A percentile compares a stretch with the other conserved stretches of the same genome.
Evolutionary conservation across 2,888 invertebrate species (phyloP).

Genomic region (Temnothorax ravouxi): DNA sequence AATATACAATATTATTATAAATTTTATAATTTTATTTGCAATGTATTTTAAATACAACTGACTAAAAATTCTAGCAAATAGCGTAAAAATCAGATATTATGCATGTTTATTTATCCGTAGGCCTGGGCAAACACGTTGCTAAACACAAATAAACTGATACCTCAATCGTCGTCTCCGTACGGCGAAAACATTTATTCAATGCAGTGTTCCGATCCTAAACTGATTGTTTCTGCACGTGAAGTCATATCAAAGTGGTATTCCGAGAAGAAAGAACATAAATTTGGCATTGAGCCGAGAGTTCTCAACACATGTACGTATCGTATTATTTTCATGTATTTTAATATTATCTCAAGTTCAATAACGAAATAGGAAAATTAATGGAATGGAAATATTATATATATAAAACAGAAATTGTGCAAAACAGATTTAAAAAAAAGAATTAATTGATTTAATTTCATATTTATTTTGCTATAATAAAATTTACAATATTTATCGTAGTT

Average conservation of each 20-base stretch:
- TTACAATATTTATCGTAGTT: not conserved
- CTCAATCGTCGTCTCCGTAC: constrained; percentile 84
- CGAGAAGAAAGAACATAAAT: constrained; percentile 91
- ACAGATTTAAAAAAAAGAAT: not conserved
- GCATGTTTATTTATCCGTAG: constrained; percentile 71
- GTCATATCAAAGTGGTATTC: constrained; percentile 93
- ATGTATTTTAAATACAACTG: not conserved
- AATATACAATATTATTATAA: not conserved
- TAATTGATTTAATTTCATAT: not conserved
- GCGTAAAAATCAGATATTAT: constrained; percentile 4
- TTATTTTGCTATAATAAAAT: not conserved
- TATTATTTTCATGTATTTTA: not conserved
- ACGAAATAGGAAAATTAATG: not conserved
- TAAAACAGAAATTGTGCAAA: not conserved
- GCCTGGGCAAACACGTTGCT: constrained; percentile 84
- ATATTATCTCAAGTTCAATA: not conserved
- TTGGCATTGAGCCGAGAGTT: constrained; percentile 90
- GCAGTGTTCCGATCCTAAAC: constrained; percentile 90
- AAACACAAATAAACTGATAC: constrained; percentile 84
- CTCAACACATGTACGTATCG: constrained; percentile 89
- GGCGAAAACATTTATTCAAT: constrained; percentile 91
- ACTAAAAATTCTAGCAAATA: not conserved
- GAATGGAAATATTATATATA: not conserved
- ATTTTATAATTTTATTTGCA: not conserved
- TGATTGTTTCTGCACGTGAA: constrained; percentile 90